Percentiles rank a stretch among this genome's conserved stretches.
These are phyloP conservation scores for Dryobates pubescens DNA, from an alignment of 2,797 vertebrate genomes.

Conservation along the genomic window DNA sequence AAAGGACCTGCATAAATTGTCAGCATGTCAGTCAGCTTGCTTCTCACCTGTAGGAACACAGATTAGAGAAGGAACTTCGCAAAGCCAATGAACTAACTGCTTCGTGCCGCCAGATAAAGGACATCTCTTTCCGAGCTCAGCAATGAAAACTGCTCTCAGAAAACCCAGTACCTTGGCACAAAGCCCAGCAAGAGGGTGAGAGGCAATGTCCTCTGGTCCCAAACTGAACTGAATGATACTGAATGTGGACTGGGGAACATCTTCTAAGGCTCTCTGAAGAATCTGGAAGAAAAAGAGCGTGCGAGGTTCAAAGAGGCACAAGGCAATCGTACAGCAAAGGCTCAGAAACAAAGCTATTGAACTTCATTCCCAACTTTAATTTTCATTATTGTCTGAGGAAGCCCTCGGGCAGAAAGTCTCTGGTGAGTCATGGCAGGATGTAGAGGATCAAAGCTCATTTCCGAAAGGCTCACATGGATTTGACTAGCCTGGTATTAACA, in stretches of 20 bases:
- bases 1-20: conserved; percentile 89
- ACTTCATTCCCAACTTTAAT: background rate
- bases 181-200: conserved; percentile 35
- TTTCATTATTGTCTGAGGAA: conserved; percentile 16
- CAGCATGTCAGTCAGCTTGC: conserved; percentile 83
- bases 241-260: conserved; percentile 76
- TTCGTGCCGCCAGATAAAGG: background rate
- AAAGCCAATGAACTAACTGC: conserved; percentile 15
- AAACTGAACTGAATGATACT: conserved; percentile 83
- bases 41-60: conserved; percentile 76
- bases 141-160: background rate
- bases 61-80: conserved; percentile 41
- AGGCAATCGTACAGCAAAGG: background rate
- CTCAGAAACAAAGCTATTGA: background rate
- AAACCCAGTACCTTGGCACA: conserved; percentile 57
- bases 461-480: background rate
- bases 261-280: conserved; percentile 77
- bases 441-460: conserved; percentile 60
- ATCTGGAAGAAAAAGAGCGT: conserved; percentile 70
- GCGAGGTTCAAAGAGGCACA: background rate
- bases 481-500: background rate
- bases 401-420: conserved; percentile 27
- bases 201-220: conserved; percentile 40
- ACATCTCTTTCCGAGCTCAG: background rate
- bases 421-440: conserved; percentile 31